Conservation (phyloP, 2,888 invertebrate species). For the Syrista parreyssii region DNA sequence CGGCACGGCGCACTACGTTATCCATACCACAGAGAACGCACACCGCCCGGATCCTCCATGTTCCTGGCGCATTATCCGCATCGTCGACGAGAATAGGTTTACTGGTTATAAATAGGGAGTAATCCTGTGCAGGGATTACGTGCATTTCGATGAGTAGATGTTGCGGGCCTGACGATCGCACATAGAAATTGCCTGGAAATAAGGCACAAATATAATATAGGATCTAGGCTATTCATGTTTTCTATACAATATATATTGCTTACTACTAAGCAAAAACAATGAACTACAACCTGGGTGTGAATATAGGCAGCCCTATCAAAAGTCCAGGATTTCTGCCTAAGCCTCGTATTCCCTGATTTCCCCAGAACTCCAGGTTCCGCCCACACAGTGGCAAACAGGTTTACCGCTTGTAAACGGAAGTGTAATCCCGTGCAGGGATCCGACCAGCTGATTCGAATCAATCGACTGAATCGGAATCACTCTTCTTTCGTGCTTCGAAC, state of each 20-base stretch:
- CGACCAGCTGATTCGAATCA: background rate
- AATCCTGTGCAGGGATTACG: constrained; percentile 3
- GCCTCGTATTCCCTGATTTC: background rate
- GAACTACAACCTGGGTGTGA: background rate
- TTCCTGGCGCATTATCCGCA: constrained; percentile 30
- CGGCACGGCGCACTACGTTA: background rate
- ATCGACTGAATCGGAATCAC: background rate
- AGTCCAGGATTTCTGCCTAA: background rate
- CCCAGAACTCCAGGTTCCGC: background rate
- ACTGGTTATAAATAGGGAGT: constrained; percentile 20
- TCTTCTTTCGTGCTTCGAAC: background rate
- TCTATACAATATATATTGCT: background rate
- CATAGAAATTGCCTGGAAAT: background rate
- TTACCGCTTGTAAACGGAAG: background rate
- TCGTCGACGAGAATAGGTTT: constrained; percentile 36
- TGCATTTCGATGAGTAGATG: background rate
- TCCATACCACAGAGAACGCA: background rate
- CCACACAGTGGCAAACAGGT: background rate
- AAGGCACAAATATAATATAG: background rate
- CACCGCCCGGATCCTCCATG: background rate
- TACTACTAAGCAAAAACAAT: background rate
- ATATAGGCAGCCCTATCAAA: background rate
- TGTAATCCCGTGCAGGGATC: background rate
- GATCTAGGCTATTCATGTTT: background rate
- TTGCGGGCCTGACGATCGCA: background rate